Percentiles rank a stretch among this genome's conserved stretches.
phyloP scores from a whole-genome alignment of 2,797 vertebrate genomes.

The Hoplostethus atlanticus region DNA sequence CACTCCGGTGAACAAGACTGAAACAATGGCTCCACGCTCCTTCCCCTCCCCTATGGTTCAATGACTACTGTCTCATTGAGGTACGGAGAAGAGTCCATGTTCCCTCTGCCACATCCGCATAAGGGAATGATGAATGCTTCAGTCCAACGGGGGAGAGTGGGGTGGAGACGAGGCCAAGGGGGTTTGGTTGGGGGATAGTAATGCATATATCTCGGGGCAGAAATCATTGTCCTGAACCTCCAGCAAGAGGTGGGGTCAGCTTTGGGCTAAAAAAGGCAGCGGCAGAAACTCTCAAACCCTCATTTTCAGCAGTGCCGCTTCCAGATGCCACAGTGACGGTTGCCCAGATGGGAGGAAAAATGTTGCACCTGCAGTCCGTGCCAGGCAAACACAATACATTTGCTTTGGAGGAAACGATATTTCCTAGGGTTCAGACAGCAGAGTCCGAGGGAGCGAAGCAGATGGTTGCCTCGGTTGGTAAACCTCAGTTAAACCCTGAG shows the following conservation, averaged over 20 bases:
- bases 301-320: conserved; percentile 8
- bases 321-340: background rate
- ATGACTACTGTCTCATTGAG: conserved; percentile 50
- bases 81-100: conserved; percentile 19
- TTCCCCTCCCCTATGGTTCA: conserved; percentile 30
- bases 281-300: conserved; percentile 28
- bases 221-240: conserved; percentile 34
- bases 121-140: conserved; percentile 48
- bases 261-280: conserved; percentile 4
- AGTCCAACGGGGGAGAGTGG: conserved; percentile 2
- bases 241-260: background rate
- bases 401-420: conserved; percentile 26
- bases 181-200: conserved; percentile 15
- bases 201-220: conserved; percentile 37
- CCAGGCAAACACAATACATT: conserved; percentile 22
- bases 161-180: conserved; percentile 8
- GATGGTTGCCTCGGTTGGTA: background rate
- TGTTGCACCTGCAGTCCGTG: conserved; percentile 9
- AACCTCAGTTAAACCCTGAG: background rate
- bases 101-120: conserved; percentile 23
- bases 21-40: conserved; percentile 30
- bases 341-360: background rate
- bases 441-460: background rate
- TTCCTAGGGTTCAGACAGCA: conserved; percentile 1
- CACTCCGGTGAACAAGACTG: conserved; percentile 40